Base-by-base conservation (phyloP, 37 sponge, comb jelly and placozoan genomes). In the Eunapius fragilis region DNA sequence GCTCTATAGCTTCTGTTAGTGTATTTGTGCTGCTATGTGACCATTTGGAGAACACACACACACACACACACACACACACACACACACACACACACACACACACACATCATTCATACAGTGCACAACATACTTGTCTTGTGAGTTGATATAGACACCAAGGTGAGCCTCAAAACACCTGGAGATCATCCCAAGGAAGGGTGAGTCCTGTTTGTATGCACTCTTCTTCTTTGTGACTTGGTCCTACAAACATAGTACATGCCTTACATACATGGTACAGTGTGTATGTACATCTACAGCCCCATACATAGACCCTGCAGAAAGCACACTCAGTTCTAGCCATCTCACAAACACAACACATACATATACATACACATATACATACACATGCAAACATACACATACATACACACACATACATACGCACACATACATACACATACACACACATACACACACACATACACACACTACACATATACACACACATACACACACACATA, bases 141-240 rank as follows among this genome's bases (percentile, higher is more conserved):
- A 95, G 24, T 88, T 87, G 71, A 99, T 97, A 77, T 97, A 99
- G 49, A 99, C 94, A 47, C 88, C 85, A 25, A 99, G 93, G 82
- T 99, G 95, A 70, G 89, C 86, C 74, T 99, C 99, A 84, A 99
- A 99, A 71, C 99, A 99, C 28, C 87, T 81, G 23, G 99, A 97
- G 17, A 99, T 97, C 88, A 93, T 89, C 32, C 98, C 94, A 38
- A 95, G 82, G 82, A 99, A 99, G 0, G 90, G 82, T 25, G 95
- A 93, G 67, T 79, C 74, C 69, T 89, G 81, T 80, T 87, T 68
- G 47, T 11, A 45, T 45, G 47, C 4, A 45, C 47, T 45, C 47
- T 45, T 45, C 47, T 45, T 45, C 47, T 45, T 45, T 45, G 47
- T 45, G 9, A 45, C 47, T 45, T 45, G 47, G 47, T 45, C 47